Evolutionary conservation across 2,888 invertebrate species (phyloP), one percentile per base, ranked within the genome.

Genomic region (Uropetala carovei): DNA sequence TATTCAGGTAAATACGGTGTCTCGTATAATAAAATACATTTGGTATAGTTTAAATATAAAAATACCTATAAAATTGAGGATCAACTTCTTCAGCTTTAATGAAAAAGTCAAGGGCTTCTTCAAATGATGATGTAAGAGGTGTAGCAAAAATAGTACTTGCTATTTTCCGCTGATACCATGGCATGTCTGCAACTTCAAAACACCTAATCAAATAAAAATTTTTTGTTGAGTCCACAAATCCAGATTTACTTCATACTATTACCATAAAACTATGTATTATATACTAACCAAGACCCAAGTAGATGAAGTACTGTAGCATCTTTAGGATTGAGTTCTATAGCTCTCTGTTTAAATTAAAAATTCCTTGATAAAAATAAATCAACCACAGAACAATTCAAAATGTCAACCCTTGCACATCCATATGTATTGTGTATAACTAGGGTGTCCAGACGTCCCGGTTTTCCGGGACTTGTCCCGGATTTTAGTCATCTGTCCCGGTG

Each of bases 91-190:
- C 98, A 0, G 98, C 98, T 94, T 96, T 96, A 83, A 96, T 95
- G 94, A 98, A 98, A 95, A 97, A 97, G 93, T 96, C 95, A 82
- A 98, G 96, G n/a, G 99, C 99, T 95, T 98, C 98, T 94, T 98
- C 97, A 94, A 97, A 99, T 0, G 97, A 96, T 0, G 98, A 97
- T 27, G 95, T 95, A 0, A 99, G 99, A 18, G 98, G 98, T 8
- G 97, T 96, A 0, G 97, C 97, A 95, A 98, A 98, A 92, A 98
- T 94, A 0, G 97, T 95, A 93, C 97, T 96, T 0, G 98, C 98
- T 92, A 98, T 96, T 95, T 97, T 97, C 93, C 97, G 96, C 94
- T 98, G 97, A 94, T 97, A 97, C 98, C 98, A 98, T 0, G 98
- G 97, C 95, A 99, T 95, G 93, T 98, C 97, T 58, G 98, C 97